Percentiles rank a stretch among this genome's conserved stretches.
These are phyloP conservation scores for Agrypnia vestita DNA, from an alignment of 1,140 invertebrate species.

Conservation along the genomic window DNA sequence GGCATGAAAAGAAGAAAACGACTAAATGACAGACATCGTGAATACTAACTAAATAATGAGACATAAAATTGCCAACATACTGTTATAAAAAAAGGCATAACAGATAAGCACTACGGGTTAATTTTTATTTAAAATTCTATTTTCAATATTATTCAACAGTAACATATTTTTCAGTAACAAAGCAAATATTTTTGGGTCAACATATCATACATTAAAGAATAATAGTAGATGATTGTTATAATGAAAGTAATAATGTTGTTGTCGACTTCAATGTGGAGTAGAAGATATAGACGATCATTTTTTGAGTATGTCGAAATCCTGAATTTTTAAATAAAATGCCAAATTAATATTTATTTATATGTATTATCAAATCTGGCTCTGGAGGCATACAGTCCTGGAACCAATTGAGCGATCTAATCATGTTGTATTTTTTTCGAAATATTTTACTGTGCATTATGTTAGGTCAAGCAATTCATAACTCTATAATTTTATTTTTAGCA, in stretches of 20 bases:
- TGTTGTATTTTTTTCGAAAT: no score
- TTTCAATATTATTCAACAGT: neutral
- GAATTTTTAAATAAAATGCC: neutral
- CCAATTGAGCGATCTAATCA: no score
- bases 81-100: neutral
- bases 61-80: no score
- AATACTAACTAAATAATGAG: no score
- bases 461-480: no score
- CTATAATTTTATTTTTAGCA: no score
- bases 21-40: no score
- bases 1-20: no score
- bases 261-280: neutral
- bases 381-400: neutral
- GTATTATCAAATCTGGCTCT: neutral
- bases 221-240: conserved; percentile 3
- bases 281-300: neutral
- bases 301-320: neutral
- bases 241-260: neutral
- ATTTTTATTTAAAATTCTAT: neutral
- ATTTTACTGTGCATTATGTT: no score
- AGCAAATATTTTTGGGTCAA: conserved; percentile 22
- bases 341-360: neutral
- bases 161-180: neutral
- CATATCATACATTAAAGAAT: conserved; percentile 21
- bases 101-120: neutral